Base-by-base conservation (phyloP, 2,888 invertebrate genomes). In the Drosophila maculinotata region DNA sequence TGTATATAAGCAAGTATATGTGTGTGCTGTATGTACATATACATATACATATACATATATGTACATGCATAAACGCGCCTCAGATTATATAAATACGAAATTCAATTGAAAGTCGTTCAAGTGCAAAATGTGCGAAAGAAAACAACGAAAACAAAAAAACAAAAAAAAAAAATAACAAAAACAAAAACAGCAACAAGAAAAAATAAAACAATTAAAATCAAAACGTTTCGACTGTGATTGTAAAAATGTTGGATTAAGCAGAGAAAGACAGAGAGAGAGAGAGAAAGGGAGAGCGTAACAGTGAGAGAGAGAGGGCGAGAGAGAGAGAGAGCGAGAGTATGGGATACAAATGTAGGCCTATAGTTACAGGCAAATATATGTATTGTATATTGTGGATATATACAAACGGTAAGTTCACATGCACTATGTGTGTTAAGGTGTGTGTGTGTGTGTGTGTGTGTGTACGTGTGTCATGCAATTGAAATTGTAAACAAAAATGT, bases 41-140 rank as follows among this genome's bases (percentile, higher is more conserved):
- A 53, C 4, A 14, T 51, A 59, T 41, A 20, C 17, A 25, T 36
- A 8, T n/a, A 52, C 12, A 30, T 28, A 6, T 15, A 12, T 30
- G 7, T 38, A 28, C 33, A 10, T 20, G 12, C 53, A 38, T 33
- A n/a, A 54, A 51, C 42, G 44, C 45, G 62, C 60, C 48, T 48
- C 62, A 58, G 69, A 69, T 80, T 81, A 58, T 79, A 84, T 78
- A 84, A 84, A 84, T 78, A 56, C 70, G 57, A 81, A 81, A 67
- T 81, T 84, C 73, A 80, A 80, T 84, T 84, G 82, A 80, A 80
- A 84, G 76, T 80, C 79, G 70, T 81, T 80, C 84, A 80, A 79
- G 79, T 79, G 79, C 79, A 81, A 72, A 79, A 81, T 73, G 52
- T 60, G 72, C 64, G 56, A 75, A 76, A 49, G 60, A 72, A 66